Evolutionary conservation across 2,888 invertebrate genomes (phyloP).

Genomic region (Hirtodrosophila cameraria): DNA sequence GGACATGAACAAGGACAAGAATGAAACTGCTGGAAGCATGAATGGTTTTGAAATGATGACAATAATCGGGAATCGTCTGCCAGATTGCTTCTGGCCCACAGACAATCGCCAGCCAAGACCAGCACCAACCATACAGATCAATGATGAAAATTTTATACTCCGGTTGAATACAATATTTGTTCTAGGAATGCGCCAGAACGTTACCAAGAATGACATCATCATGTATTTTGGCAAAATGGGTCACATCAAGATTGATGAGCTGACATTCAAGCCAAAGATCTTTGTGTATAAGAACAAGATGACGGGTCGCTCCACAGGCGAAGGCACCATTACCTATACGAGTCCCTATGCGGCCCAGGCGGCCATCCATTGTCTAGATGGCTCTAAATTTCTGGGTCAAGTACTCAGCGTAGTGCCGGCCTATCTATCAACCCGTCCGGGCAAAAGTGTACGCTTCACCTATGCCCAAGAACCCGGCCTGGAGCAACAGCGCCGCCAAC

Average conservation of each 20-base stretch:
- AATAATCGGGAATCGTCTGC: slow-evolving; percentile 8
- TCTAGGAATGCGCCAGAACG: slow-evolving; percentile 58
- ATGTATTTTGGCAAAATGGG: slow-evolving; percentile 57
- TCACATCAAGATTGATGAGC: slow-evolving; percentile 48
- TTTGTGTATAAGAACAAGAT: slow-evolving; percentile 68
- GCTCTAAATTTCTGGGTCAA: slow-evolving; percentile 54
- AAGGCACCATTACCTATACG: slow-evolving; percentile 67
- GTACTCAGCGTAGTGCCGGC: slow-evolving; percentile 58
- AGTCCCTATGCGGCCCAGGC: slow-evolving; percentile 55
- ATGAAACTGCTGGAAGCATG: too few species aligned
- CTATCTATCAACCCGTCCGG: slow-evolving; percentile 57
- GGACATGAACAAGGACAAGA: slow-evolving; percentile 1
- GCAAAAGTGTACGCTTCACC: slow-evolving; percentile 46
- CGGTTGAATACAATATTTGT: slow-evolving; percentile 63
- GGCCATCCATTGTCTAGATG: slow-evolving; percentile 49
- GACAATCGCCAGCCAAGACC: slow-evolving; percentile 3
- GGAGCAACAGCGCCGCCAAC: slow-evolving; percentile 39
- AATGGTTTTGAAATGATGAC: slow-evolving; percentile 25
- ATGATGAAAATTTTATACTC: slow-evolving; percentile 52
- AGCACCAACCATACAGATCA: slow-evolving; percentile 32
- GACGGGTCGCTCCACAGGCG: slow-evolving; percentile 67
- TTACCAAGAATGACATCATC: slow-evolving; percentile 66
- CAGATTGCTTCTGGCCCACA: slow-evolving; percentile 13
- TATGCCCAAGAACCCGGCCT: slow-evolving; percentile 41
- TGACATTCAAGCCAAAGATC: slow-evolving; percentile 60